phyloP scores from a whole-genome alignment of 1,140 invertebrate species.

The Trachelipus rathkii region DNA sequence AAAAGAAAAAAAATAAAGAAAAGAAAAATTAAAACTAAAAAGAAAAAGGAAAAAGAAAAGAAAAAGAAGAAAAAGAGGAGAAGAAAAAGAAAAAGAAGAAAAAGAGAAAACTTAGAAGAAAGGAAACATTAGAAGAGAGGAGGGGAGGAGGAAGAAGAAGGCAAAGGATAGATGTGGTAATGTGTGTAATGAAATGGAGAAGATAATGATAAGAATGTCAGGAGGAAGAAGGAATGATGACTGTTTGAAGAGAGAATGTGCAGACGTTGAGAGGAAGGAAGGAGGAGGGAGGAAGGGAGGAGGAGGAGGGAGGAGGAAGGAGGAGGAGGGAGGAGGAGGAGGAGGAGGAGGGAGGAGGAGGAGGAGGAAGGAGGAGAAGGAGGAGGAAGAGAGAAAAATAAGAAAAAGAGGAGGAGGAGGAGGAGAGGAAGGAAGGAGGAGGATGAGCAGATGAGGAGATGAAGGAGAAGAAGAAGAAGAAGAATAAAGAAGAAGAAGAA shows the following conservation, averaged over 20 bases:
- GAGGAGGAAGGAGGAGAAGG: neutral
- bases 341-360: neutral
- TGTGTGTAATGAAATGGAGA: neutral
- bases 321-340: neutral
- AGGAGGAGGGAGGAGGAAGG: neutral
- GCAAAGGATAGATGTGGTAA: too few species aligned
- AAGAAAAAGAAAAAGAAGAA: neutral
- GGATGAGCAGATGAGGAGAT: too few species aligned
- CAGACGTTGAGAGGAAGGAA: too few species aligned
- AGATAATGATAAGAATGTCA: neutral
- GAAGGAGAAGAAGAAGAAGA: too few species aligned
- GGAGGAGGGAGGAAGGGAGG: neutral
- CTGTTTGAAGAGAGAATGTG: neutral
- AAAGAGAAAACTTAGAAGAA: neutral
- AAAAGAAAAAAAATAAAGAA: neutral
- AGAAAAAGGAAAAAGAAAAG: neutral
- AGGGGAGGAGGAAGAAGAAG: neutral
- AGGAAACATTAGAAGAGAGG: conserved; percentile 10
- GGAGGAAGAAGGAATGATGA: neutral
- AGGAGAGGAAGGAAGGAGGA: too few species aligned
- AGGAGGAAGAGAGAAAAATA: neutral
- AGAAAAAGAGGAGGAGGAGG: too few species aligned
- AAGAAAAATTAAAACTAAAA: too few species aligned
- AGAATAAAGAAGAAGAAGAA: neutral
- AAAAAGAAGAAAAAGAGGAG: neutral